These are phyloP conservation scores for Norana najaformis DNA, from an alignment of 2,888 invertebrate species.

Conservation along the genomic window DNA sequence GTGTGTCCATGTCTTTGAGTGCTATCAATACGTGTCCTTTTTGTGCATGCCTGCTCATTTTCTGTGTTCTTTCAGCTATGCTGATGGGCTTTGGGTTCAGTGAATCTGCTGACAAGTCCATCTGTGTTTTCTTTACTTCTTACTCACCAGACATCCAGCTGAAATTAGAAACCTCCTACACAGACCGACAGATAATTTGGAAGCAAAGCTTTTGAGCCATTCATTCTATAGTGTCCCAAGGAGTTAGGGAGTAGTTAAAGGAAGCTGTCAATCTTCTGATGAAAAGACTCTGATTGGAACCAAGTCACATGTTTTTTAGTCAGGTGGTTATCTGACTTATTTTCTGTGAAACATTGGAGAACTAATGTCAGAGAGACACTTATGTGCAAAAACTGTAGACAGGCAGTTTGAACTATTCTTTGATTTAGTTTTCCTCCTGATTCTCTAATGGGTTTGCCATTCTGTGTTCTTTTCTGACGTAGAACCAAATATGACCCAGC, in stretches of 20 bases:
- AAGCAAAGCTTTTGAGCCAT: neutral
- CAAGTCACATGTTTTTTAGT: neutral
- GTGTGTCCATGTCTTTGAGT: neutral
- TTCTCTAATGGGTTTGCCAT: neutral
- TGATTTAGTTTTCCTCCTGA: neutral
- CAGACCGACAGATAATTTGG: neutral
- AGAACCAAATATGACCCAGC: neutral
- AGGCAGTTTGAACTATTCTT: neutral
- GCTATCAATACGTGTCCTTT: neutral
- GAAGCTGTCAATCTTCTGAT: neutral
- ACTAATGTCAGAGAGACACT: neutral
- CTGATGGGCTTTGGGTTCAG: neutral
- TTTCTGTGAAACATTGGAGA: neutral
- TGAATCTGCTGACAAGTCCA: neutral
- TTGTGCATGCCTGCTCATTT: neutral
- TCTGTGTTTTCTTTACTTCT: neutral
- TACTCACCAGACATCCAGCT: neutral
- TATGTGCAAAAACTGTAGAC: neutral
- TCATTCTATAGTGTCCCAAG: neutral
- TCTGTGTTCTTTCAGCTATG: neutral
- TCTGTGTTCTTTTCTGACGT: neutral
- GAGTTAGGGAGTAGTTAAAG: neutral
- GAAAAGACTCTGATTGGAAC: neutral
- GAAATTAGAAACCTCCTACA: neutral
- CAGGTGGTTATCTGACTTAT: neutral